Evolutionary conservation across 1,140 invertebrate species (phyloP).

Genomic region (Rhyzopertha dominica): DNA sequence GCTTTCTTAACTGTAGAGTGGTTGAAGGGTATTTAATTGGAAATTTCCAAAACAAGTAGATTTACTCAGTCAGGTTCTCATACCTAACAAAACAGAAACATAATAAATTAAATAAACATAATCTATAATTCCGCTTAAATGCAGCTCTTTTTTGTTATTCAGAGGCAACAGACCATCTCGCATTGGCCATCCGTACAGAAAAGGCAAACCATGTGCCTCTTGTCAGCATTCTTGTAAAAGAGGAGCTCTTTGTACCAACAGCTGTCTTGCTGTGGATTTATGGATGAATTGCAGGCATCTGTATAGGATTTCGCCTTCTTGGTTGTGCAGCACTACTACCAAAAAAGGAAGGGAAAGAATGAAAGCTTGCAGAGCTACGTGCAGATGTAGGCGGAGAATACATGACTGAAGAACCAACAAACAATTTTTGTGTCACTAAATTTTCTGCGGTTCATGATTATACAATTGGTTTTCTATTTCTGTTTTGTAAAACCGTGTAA

Average conservation of each 20-base stretch:
- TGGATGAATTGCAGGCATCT: slow-evolving; percentile 71
- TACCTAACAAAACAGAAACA: not conserved
- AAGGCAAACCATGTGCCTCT: slow-evolving; percentile 57
- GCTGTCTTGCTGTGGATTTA: slow-evolving; percentile 62
- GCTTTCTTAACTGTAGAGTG: not conserved
- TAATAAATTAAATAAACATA: not conserved
- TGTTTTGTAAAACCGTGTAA: too few relatives aligned
- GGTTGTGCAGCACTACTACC: slow-evolving; percentile 58
- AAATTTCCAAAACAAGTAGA: not conserved
- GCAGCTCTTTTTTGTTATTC: slow-evolving; percentile 40
- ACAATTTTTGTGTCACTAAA: too few relatives aligned
- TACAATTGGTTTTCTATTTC: too few relatives aligned
- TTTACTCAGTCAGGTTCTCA: slow-evolving; percentile 7
- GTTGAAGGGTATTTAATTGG: not conserved
- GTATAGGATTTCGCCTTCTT: slow-evolving; percentile 51
- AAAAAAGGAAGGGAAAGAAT: slow-evolving; percentile 52
- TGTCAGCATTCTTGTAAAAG: slow-evolving; percentile 61
- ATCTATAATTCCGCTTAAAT: slow-evolving; percentile 6
- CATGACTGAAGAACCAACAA: slow-evolving; percentile 36
- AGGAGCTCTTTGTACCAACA: slow-evolving; percentile 67
- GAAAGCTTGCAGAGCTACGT: slow-evolving; percentile 65
- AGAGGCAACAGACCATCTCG: slow-evolving; percentile 65
- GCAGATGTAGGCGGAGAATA: slow-evolving; percentile 54
- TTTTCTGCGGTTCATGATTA: too few relatives aligned
- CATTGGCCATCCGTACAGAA: slow-evolving; percentile 61